Evolutionary conservation across 2,888 invertebrate species (phyloP).

Genomic region (Odontomyia ornata): DNA sequence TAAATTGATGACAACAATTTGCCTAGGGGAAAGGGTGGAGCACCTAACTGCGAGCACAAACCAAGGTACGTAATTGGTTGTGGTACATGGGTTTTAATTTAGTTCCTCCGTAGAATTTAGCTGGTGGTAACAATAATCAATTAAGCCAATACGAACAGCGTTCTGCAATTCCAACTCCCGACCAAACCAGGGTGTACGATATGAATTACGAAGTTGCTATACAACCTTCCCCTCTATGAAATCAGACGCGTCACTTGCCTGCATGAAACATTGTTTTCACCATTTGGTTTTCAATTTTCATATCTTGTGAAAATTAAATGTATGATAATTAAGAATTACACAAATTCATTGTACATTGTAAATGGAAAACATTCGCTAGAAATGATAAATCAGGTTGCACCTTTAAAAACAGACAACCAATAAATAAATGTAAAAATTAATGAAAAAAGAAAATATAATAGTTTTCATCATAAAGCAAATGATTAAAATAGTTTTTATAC

Average conservation of each 20-base stretch:
- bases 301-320: constrained; percentile 37
- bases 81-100: no score
- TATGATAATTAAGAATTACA: constrained; percentile 35
- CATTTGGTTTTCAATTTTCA: constrained; percentile 29
- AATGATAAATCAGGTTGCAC: constrained; percentile 19
- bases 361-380: constrained; percentile 6
- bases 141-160: constrained; percentile 56
- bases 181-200: constrained; percentile 90
- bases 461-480: constrained; percentile 34
- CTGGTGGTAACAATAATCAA: constrained; percentile 51
- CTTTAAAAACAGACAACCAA: not conserved
- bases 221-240: constrained; percentile 67
- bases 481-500: constrained; percentile 44
- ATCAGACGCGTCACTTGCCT: not conserved
- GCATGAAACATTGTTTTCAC: constrained; percentile 7
- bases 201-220: constrained; percentile 96
- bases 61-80: no score
- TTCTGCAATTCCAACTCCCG: constrained; percentile 74
- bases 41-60: no score
- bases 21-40: no score
- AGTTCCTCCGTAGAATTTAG: no score
- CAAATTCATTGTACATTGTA: constrained; percentile 29
- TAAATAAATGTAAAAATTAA: constrained; percentile 20
- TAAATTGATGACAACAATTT: no score
- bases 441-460: constrained; percentile 12